Percentiles rank a stretch among this genome's conserved stretches.
These are phyloP conservation scores for Aptenodytes patagonicus DNA, from an alignment of 2,113 vertebrate species.

Conservation along the genomic window DNA sequence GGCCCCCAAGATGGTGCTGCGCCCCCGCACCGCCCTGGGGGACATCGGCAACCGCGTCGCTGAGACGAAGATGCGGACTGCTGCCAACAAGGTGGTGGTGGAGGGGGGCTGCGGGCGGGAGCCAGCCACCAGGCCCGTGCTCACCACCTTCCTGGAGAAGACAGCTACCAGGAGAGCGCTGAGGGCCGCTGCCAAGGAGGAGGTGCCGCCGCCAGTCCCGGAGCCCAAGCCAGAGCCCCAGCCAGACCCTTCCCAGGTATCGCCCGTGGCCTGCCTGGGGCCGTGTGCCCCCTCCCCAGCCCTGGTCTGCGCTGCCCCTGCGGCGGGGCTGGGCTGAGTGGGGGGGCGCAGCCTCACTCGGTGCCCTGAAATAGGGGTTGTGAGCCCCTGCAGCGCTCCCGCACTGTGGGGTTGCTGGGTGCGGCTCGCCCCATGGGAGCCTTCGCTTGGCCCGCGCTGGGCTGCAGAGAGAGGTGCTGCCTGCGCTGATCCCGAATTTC, in stretches of 20 bases:
- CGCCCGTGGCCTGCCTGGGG: accelerated
- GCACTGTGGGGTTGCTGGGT: background rate
- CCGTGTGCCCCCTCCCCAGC: accelerated
- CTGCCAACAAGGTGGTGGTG: slow-evolving; percentile 60
- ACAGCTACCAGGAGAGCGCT: accelerated
- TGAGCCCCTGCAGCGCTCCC: background rate
- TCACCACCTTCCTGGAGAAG: accelerated
- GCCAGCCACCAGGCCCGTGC: accelerated
- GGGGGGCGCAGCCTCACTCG: accelerated
- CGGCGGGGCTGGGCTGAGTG: accelerated
- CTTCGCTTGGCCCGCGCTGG: accelerated
- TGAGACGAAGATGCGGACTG: background rate
- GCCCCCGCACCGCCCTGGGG: slow-evolving; percentile 71
- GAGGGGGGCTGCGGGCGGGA: accelerated
- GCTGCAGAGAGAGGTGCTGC: background rate
- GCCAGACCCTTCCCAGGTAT: background rate
- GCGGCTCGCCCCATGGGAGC: accelerated
- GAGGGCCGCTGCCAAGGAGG: accelerated
- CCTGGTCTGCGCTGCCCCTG: accelerated
- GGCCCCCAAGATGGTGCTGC: slow-evolving; percentile 24
- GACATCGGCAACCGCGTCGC: slow-evolving; percentile 77
- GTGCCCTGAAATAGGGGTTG: background rate
- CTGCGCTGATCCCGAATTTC: background rate
- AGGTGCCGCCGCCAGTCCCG: accelerated
- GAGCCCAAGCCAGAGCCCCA: background rate